A percentile compares a stretch with the other conserved stretches of the same genome.
These are phyloP conservation scores for Leuciscus waleckii DNA, from an alignment of 2,797 vertebrate genomes.

Conservation along the genomic window DNA sequence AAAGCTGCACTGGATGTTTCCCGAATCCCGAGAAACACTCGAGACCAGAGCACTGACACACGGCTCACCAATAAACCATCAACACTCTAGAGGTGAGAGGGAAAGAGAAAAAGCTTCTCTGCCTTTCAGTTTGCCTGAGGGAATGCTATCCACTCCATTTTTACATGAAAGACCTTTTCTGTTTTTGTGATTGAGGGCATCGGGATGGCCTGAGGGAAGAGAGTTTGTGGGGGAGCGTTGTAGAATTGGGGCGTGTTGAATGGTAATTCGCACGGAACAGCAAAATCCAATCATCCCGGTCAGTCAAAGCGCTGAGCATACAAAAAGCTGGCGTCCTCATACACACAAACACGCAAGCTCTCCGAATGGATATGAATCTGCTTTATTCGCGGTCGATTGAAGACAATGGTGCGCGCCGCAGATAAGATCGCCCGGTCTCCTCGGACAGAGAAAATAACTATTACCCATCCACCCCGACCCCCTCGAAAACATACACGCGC, in stretches of 20 bases:
- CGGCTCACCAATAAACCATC: conserved; percentile 49
- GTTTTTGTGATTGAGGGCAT: conserved; percentile 60
- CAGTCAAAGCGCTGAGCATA: conserved; percentile 66
- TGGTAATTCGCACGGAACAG: conserved; percentile 58
- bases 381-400: conserved; percentile 67
- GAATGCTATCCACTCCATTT: conserved; percentile 56
- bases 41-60: conserved; percentile 42
- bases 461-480: conserved; percentile 25
- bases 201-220: conserved; percentile 47
- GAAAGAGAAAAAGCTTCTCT: conserved; percentile 30
- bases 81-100: conserved; percentile 28
- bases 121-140: conserved; percentile 48
- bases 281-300: conserved; percentile 58
- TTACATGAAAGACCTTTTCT: conserved; percentile 61
- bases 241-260: conserved; percentile 25
- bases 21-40: conserved; percentile 4
- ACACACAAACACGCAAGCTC: conserved; percentile 19
- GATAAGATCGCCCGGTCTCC: conserved; percentile 67
- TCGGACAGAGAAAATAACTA: conserved; percentile 48
- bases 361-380: conserved; percentile 62
- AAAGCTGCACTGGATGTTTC: conserved; percentile 13
- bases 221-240: conserved; percentile 27
- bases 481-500: conserved; percentile 44
- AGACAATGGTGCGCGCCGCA: conserved; percentile 68
- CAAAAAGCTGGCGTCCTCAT: conserved; percentile 47